phyloP scores from a whole-genome alignment of 2,888 invertebrate species.

The Agrochola macilenta region DNA sequence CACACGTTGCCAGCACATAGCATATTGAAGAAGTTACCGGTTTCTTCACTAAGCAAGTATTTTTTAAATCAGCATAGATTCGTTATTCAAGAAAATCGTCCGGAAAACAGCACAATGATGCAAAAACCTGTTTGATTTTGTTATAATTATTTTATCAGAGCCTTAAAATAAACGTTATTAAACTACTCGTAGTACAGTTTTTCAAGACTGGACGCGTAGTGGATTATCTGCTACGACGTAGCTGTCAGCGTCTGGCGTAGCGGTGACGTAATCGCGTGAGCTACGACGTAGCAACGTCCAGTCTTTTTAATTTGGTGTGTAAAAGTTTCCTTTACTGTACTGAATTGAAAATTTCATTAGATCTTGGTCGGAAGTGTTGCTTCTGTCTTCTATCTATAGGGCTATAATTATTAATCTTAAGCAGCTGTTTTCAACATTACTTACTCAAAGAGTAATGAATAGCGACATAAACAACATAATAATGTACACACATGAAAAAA shows the following conservation, averaged over 20 bases:
- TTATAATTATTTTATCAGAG: neutral
- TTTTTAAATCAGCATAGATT: neutral
- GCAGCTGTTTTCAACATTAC: neutral
- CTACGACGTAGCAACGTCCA: slow-evolving; percentile 35
- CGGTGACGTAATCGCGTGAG: slow-evolving; percentile 22
- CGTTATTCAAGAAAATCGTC: neutral
- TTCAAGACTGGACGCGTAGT: slow-evolving; percentile 6
- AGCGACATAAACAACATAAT: neutral
- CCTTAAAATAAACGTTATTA: neutral
- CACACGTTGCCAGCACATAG: slow-evolving; percentile 13
- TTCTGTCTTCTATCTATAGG: neutral
- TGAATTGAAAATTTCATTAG: neutral
- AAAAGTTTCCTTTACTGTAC: neutral
- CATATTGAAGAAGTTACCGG: slow-evolving; percentile 36
- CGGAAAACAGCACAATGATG: no score
- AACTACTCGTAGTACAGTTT: neutral
- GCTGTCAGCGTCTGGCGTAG: slow-evolving; percentile 29
- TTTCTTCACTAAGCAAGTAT: neutral
- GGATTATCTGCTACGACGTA: slow-evolving; percentile 40
- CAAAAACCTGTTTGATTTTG: neutral
- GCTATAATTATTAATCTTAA: neutral
- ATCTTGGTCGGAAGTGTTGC: neutral
- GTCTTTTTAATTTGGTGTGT: neutral
- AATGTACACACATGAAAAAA: no score
- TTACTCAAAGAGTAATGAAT: neutral